phyloP scores from a whole-genome alignment of 2,888 invertebrate species.

The Argyresthia goedartella region DNA sequence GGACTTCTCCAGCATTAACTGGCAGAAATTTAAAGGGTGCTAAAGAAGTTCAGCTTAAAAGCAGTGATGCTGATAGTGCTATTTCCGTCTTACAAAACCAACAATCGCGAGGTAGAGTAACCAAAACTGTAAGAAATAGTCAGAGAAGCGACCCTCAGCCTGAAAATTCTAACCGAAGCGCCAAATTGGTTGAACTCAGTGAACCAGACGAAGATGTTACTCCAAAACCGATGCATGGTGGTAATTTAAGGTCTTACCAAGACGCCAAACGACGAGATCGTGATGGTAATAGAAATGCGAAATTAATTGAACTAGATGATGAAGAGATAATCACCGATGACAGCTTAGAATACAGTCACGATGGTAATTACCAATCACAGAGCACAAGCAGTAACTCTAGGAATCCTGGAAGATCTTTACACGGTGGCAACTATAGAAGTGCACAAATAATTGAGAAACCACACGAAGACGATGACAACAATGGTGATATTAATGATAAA shows the following conservation, averaged over 20 bases:
- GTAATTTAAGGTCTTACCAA: constrained; percentile 26
- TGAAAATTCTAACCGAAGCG: constrained; percentile 16
- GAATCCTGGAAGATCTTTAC: constrained; percentile 21
- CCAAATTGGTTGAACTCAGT: constrained; percentile 40
- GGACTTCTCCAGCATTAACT: not conserved
- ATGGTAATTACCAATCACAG: not conserved
- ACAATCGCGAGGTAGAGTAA: too few species aligned
- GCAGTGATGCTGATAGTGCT: too few species aligned
- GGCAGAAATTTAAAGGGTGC: not conserved
- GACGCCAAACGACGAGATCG: not conserved
- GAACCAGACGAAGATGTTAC: constrained; percentile 24
- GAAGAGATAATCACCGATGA: not conserved
- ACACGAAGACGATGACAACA: too few species aligned
- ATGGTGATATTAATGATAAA: constrained; percentile 13
- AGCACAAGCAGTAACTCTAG: not conserved
- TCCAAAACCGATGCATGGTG: constrained; percentile 23
- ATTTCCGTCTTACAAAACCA: too few species aligned
- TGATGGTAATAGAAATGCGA: not conserved
- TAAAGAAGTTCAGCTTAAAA: not conserved
- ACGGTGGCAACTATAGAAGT: constrained; percentile 58
- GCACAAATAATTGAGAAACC: constrained; percentile 26
- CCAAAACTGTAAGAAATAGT: too few species aligned
- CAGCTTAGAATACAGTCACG: not conserved
- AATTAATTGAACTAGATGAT: constrained; percentile 1
- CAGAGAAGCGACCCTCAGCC: constrained; percentile 9